phyloP scores from a whole-genome alignment of 2,797 vertebrate genomes.

The Cebuella pygmaea region DNA sequence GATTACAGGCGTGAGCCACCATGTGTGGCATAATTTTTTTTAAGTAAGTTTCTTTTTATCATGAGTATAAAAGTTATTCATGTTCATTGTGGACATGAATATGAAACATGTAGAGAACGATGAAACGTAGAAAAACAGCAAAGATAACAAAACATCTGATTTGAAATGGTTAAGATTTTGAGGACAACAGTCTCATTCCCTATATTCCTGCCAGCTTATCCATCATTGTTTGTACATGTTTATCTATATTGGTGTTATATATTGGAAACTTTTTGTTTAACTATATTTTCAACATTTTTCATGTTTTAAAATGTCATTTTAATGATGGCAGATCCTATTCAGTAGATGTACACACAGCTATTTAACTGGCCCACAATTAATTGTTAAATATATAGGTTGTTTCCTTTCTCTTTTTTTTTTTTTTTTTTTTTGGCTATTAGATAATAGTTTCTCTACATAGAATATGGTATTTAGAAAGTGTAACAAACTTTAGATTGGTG shows the following conservation, averaged over 20 bases:
- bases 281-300: background rate
- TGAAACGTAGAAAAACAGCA: background rate
- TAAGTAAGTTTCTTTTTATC: slow-evolving; percentile 37
- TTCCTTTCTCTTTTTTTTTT: background rate
- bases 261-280: slow-evolving; percentile 26
- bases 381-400: background rate
- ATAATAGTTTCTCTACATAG: background rate
- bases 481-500: background rate
- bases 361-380: background rate
- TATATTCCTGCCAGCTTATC: background rate
- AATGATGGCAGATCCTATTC: background rate
- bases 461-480: slow-evolving; percentile 14
- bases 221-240: background rate
- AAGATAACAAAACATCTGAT: background rate
- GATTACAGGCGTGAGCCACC: background rate
- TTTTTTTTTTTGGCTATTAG: background rate
- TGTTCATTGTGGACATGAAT: background rate
- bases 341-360: background rate
- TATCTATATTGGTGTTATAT: background rate
- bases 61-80: background rate
- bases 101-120: background rate
- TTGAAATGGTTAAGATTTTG: slow-evolving; percentile 17
- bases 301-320: slow-evolving; percentile 28
- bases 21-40: background rate
- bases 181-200: background rate